These are phyloP conservation scores for Drosophila punjabiensis DNA, from an alignment of 1,140 invertebrate species.

Conservation along the genomic window DNA sequence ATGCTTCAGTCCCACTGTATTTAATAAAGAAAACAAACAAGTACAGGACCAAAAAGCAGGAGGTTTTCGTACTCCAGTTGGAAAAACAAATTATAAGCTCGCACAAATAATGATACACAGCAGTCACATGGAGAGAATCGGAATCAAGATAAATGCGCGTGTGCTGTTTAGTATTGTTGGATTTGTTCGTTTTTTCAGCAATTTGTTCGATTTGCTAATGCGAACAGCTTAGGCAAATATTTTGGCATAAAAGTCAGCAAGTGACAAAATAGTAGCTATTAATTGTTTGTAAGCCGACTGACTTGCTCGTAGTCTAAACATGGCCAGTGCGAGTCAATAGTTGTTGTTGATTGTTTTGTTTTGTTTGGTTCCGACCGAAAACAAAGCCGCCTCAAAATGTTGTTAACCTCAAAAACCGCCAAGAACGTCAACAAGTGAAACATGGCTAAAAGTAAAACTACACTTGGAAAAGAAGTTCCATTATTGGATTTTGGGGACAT, in stretches of 20 bases:
- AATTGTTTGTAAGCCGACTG: slow-evolving; percentile 69
- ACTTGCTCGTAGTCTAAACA: slow-evolving; percentile 54
- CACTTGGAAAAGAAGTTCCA: slow-evolving; percentile 11
- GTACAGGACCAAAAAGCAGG: slow-evolving; percentile 14
- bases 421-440: slow-evolving; percentile 78
- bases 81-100: slow-evolving; percentile 61
- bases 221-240: slow-evolving; percentile 74
- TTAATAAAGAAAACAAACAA: slow-evolving; percentile 12
- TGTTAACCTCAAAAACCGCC: slow-evolving; percentile 84
- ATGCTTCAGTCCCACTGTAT: slow-evolving; percentile 1
- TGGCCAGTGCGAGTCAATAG: slow-evolving; percentile 74
- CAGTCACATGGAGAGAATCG: slow-evolving; percentile 34
- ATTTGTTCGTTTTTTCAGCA: slow-evolving; percentile 40
- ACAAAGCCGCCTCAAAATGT: slow-evolving; percentile 72
- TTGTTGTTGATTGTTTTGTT: slow-evolving; percentile 29
- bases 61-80: slow-evolving; percentile 38
- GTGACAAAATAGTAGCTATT: slow-evolving; percentile 79
- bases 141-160: slow-evolving; percentile 45
- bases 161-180: too few species aligned
- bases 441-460: slow-evolving; percentile 25
- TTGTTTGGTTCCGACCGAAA: slow-evolving; percentile 26
- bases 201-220: slow-evolving; percentile 72
- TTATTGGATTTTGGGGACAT: neutral
- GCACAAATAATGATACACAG: slow-evolving; percentile 48
- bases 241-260: slow-evolving; percentile 70